A percentile compares a stretch with the other conserved stretches of the same genome.
phyloP scores from a whole-genome alignment of 2,113 vertebrate genomes.

The Speoplatyrhinus poulsoni region DNA sequence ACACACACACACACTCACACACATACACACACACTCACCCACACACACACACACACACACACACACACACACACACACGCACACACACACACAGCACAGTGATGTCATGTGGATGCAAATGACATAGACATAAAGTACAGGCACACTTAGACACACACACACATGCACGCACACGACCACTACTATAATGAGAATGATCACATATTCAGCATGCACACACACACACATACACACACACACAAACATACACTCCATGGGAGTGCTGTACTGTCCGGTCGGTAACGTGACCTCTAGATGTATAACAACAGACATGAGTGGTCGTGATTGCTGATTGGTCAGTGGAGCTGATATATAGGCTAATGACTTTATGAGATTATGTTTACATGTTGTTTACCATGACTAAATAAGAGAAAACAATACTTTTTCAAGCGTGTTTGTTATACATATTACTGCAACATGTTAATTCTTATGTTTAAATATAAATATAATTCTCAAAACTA shows the following conservation, averaged over 20 bases:
- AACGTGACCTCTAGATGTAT: constrained; percentile 1
- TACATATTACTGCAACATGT: too few relatives aligned
- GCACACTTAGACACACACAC: too few relatives aligned
- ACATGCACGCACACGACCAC: not conserved
- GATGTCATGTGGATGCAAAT: too few relatives aligned
- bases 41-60: not conserved
- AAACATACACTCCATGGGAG: constrained; percentile 37
- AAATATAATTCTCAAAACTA: too few relatives aligned
- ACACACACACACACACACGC: constrained; percentile 4
- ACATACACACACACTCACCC: not conserved
- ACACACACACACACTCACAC: constrained; percentile 5
- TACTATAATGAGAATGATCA: constrained; percentile 35
- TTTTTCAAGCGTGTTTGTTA: too few relatives aligned
- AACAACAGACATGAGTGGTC: constrained; percentile 29
- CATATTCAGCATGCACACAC: constrained; percentile 3
- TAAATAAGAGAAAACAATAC: too few relatives aligned
- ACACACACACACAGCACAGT: not conserved
- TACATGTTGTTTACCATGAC: not conserved
- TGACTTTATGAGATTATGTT: not conserved
- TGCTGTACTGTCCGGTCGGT: constrained; percentile 45
- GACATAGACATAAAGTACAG: too few relatives aligned
- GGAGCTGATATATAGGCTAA: constrained; percentile 49
- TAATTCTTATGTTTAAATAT: too few relatives aligned
- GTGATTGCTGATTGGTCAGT: constrained; percentile 40
- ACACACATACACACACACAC: constrained; percentile 10